Base-by-base conservation (phyloP, 2,113 vertebrate species). In the Ceyx margarethae region DNA sequence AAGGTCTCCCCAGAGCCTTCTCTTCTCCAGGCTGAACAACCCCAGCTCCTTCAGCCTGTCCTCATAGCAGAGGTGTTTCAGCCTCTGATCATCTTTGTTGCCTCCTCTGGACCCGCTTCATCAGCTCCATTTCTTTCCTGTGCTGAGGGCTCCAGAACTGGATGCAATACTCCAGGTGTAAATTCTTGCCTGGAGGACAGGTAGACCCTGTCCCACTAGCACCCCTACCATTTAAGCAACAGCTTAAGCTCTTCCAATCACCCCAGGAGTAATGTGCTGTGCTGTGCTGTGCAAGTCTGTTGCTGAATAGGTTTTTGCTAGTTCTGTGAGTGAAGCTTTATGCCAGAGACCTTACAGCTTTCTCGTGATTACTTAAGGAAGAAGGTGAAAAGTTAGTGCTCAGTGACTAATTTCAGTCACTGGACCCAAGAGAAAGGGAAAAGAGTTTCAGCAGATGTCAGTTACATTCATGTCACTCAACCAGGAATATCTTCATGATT, bases 291-390 rank as follows among this genome's bases (percentile, higher is more conserved):
- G 67, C 45, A 79, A 62, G 23, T 10, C 20, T 3, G 43, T 89
- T 61, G 54, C 29, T 77, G 57, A 60, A 81, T 68, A 79, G 35
- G 78, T 61, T 79, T 45, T 37, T 28, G 42, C 45, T 91, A 83
- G 81, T 65, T 91, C 87, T 72, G 69, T 65, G 48, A 79, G 45
- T 56, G 42, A 71, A 74, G 53, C 67, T 86, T 94, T 94, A 77
- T 77, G 86, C 61, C 75, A 54, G 54, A 94, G 83, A 65, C 8
- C 91, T 89, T 60, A 89, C 25, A 81, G 15, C 42, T 91, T 89
- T 64, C 61, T 83, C 84, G 66, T 74, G 60, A 79, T 86, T 91
- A 80, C 92, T 91, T 81, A 87, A 81, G 84, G 80, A 96, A 79
- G 93, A 91, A 64, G n/a, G 57, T 43, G 75, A 74, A 93, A 94